Base-by-base conservation (phyloP, 2,888 invertebrate genomes). In the Priocnemis perturbator region DNA sequence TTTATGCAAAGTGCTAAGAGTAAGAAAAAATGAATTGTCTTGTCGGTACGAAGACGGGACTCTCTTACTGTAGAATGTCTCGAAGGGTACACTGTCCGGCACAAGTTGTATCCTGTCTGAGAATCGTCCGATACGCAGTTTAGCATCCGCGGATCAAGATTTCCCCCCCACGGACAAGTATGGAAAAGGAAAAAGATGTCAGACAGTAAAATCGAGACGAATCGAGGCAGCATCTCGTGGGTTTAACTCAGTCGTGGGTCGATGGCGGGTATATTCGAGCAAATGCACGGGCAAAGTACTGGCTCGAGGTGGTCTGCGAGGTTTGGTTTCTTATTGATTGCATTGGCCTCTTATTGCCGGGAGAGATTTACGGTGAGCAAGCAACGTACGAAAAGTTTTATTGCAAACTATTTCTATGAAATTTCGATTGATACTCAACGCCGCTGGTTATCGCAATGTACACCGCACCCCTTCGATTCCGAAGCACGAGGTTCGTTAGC, bases 251-350 rank as follows among this genome's bases (percentile, higher is more conserved):
- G 50, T 19, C 17, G 50, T n/a, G 50, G 50, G 50, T 19, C 50
- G 50, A 37, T 37, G 37, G 50, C 9, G 11, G 47, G 17, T 47
- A n/a, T 47, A 47, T 17, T 11, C 47, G 47, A 11, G 47, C 15
- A 47, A 47, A 14, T 50, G 17, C 17, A 9, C 50, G 19, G n/a
- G 14, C 17, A 14, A 50, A 37, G 37, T 37, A 37, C 37, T 37
- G 37, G 4, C 37, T 50, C 19, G 50, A 50, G 50, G 50, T 48
- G 23, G 59, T 20, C 50, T 50, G 19, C n/a, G 11, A 60, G 59
- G 59, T 60, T 60, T 60, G 21, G 44, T 48, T 21, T 60, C 45
- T 56, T 30, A 60, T 60, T 44, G 59, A 60, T 60, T 60, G 59
- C 59, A 21, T 48, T 48, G 59, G 20, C 48, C 11, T 60, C 59